A percentile compares a stretch with the other conserved stretches of the same genome.
Evolutionary conservation across 2,888 invertebrate genomes (phyloP).

Genomic region (Drosophila helvetica): DNA sequence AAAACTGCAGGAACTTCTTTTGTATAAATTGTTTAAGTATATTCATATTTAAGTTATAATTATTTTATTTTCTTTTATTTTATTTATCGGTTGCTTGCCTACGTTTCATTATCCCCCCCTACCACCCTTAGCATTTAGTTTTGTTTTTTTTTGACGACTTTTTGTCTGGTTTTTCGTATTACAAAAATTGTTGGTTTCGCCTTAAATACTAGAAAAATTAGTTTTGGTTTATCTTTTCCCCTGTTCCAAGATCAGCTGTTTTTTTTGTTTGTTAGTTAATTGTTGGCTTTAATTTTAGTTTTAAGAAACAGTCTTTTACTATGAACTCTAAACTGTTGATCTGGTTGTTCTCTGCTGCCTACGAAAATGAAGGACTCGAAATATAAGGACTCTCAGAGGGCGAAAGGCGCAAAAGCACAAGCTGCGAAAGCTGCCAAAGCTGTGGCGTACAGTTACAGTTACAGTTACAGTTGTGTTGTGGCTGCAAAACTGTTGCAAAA

Average conservation of each 20-base stretch:
- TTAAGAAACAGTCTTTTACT: slow-evolving; percentile 79
- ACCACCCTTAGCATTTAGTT: slow-evolving; percentile 31
- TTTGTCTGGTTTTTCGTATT: slow-evolving; percentile 36
- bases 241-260: slow-evolving; percentile 36
- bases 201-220: slow-evolving; percentile 41
- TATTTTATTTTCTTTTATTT: slow-evolving; percentile 21
- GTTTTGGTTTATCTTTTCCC: slow-evolving; percentile 33
- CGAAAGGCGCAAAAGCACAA: slow-evolving; percentile 26
- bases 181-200: slow-evolving; percentile 58
- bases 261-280: slow-evolving; percentile 15
- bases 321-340: slow-evolving; percentile 73
- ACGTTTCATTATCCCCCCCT: slow-evolving; percentile 31
- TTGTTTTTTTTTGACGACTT: slow-evolving; percentile 1
- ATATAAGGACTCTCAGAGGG: not conserved
- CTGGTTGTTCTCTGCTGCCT: slow-evolving; percentile 8
- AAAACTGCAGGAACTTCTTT: slow-evolving; percentile 76
- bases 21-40: slow-evolving; percentile 45
- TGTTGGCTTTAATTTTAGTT: slow-evolving; percentile 44
- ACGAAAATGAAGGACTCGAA: slow-evolving; percentile 17
- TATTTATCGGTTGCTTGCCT: slow-evolving; percentile 42
- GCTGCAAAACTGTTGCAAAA: slow-evolving; percentile 43
- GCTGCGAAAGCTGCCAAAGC: slow-evolving; percentile 1
- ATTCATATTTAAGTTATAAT: slow-evolving; percentile 25
- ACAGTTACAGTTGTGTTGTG: slow-evolving; percentile 50
- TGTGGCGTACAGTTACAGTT: slow-evolving; percentile 34